phyloP scores from a whole-genome alignment of 2,888 invertebrate species.

The Trachelus iudaicus region DNA sequence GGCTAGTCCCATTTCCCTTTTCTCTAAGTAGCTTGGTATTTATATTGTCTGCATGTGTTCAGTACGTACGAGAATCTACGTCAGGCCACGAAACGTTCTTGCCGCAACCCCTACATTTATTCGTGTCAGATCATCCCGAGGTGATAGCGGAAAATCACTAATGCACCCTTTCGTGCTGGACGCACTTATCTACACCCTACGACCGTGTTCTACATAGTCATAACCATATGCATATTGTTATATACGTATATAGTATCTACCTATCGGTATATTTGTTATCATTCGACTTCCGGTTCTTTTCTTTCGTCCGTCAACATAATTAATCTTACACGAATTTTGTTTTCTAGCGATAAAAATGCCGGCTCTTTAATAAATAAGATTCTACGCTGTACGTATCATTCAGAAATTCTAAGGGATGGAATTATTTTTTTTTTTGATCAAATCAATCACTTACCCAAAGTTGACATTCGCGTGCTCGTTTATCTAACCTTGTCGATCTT shows the following conservation, averaged over 20 bases:
- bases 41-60: conserved; percentile 27
- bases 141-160: conserved; percentile 4
- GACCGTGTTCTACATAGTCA: background rate
- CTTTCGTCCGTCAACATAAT: background rate
- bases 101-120: background rate
- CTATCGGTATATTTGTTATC: background rate
- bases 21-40: conserved; percentile 46
- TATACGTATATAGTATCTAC: background rate
- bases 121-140: background rate
- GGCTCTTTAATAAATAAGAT: background rate
- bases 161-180: background rate
- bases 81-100: background rate
- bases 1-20: conserved; percentile 49
- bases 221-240: background rate
- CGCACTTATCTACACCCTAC: background rate
- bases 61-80: background rate
- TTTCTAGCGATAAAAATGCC: background rate
- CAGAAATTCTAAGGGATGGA: background rate
- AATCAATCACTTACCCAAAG: background rate
- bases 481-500: background rate
- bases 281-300: background rate
- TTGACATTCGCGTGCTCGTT: background rate
- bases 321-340: background rate
- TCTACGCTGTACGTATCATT: background rate
- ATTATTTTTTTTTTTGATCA: background rate